phyloP scores from a whole-genome alignment of 64 coral and sea anemone genomes.

The Pocillopora damicornis region DNA sequence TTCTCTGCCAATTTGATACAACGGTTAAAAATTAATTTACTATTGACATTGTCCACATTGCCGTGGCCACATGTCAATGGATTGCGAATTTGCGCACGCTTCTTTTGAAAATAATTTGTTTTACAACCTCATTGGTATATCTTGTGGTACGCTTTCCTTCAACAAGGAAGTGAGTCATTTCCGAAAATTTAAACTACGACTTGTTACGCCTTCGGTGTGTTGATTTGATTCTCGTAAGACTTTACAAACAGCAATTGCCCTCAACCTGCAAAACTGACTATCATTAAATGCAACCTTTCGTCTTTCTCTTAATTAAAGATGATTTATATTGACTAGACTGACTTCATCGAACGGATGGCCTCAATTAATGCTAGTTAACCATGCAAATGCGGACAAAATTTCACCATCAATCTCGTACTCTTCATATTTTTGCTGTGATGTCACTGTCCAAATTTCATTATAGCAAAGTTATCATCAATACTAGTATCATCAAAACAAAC shows the following conservation, averaged over 20 bases:
- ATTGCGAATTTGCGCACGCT: background rate
- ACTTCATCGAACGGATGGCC: background rate
- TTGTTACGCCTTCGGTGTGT: background rate
- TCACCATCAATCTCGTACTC: background rate
- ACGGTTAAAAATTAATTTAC: constrained; percentile 19
- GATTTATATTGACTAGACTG: background rate
- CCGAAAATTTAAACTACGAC: constrained; percentile 8
- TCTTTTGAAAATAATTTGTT: background rate
- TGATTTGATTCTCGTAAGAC: background rate
- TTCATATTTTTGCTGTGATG: background rate
- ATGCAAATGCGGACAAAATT: background rate
- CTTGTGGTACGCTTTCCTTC: background rate
- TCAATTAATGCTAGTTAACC: background rate
- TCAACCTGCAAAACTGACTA: constrained; percentile 19
- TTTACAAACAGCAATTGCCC: background rate
- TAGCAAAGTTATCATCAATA: background rate
- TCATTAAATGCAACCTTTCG: constrained; percentile 2
- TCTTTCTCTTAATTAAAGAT: background rate
- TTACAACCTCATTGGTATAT: background rate
- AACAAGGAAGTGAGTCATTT: constrained; percentile 25
- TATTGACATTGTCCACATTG: constrained; percentile 18
- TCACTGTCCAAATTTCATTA: background rate
- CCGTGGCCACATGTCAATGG: background rate
- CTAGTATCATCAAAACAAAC: background rate
- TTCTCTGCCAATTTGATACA: background rate